Percentiles rank a stretch among this genome's conserved stretches.
Evolutionary conservation across 35 echinoderm and acorn worm genomes (phyloP).

Genomic region (Strongylocentrotus purpuratus): DNA sequence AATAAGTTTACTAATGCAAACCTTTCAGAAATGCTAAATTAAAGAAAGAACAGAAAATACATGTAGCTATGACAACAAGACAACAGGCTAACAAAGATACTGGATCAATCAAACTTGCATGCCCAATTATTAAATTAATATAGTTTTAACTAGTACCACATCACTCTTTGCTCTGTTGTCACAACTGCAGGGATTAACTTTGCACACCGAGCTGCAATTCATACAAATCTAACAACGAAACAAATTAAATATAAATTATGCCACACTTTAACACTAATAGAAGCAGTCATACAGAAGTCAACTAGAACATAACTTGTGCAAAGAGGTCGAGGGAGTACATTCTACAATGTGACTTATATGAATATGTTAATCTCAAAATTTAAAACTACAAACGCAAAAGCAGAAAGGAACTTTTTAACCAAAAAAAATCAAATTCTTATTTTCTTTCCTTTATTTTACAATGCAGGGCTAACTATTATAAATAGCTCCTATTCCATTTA

Average conservation of each 20-base stretch:
- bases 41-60: neutral
- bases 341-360: too few relatives aligned
- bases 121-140: neutral
- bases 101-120: neutral
- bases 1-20: neutral
- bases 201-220: neutral
- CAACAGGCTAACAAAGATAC: neutral
- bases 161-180: neutral
- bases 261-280: too few relatives aligned
- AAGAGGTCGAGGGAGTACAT: too few relatives aligned
- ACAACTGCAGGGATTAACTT: neutral
- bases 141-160: neutral
- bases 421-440: too few relatives aligned
- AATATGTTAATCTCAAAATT: too few relatives aligned
- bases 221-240: neutral
- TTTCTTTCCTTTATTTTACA: too few relatives aligned
- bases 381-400: too few relatives aligned
- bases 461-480: too few relatives aligned
- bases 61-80: neutral
- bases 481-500: too few relatives aligned
- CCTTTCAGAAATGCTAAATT: neutral
- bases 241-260: neutral
- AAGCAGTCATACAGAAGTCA: too few relatives aligned
- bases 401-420: too few relatives aligned
- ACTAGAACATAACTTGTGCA: too few relatives aligned